Base-by-base conservation (phyloP, 2,888 invertebrate species). In the Parnassius apollo region DNA sequence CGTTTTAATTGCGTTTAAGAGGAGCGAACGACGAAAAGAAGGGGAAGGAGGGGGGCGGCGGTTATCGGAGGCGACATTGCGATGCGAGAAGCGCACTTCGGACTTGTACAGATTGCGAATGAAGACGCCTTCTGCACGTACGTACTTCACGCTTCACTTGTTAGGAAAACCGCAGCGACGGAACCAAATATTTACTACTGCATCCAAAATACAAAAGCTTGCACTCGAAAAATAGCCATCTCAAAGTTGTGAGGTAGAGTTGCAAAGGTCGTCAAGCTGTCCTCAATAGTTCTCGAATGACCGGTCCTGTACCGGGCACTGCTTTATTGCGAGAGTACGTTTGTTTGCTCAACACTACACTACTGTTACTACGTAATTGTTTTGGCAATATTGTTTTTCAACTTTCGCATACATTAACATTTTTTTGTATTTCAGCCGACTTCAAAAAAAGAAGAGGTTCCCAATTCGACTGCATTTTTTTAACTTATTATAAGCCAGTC, bases 281-380 rank as follows among this genome's bases (percentile, higher is more conserved):
- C 82, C 78, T 76, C 75, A 71, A 68, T 67, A 83, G 82, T 80
- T 82, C 68, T 82, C 78, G 78, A 87, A 82, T 85, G 85, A 85
- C 84, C 82, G 69, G 72, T 62, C 68, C 71, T 74, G 69, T 66
- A 69, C 73, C 73, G 67, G 70, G 69, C 54, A 56, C 54, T 71
- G 76, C 76, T 76, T 86, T 88, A 87, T 87, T 88, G 84, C 83
- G 74, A 73, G 70, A 75, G 75, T 72, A 74, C 78, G 76, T 77
- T 82, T 88, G 80, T 90, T 89, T 89, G 83, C 77, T 65, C 75
- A 82, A 75, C 87, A 86, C 88, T 88, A 81, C 81, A 85, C 69
- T 78, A 81, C 77, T 79, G 83, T 82, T 82, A 18, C 18, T 76
- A 76, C 75, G 74, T 71, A 73, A 74, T 80, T 78, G 87, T 86